Evolutionary conservation across 53 echinoderm and acorn worm genomes (phyloP), one percentile per base, ranked within the genome.

Genomic region (Hippasteria phrygiana): DNA sequence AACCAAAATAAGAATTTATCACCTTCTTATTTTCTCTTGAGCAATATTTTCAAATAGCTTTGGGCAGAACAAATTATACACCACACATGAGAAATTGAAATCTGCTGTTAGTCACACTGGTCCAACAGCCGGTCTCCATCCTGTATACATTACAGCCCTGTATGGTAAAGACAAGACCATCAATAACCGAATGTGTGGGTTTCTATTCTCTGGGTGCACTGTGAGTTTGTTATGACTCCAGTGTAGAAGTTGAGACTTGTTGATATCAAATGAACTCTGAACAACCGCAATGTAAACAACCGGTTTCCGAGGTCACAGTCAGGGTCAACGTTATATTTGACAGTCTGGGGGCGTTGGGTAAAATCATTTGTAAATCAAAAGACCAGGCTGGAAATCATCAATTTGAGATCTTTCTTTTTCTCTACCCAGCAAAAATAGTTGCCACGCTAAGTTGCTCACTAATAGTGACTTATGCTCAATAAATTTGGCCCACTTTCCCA

Each of bases 221-320:
- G 63, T 29, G 41, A 24, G 66, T 43, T 43, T 66, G 83, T 83
- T 83, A 43, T 64, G 83, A 43, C 73, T 45, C 43, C 12, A 46
- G 18, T 27, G 31, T 66, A 29, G 32, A 31, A 64, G 40, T 22
- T 37, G 26, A 79, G 79, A 79, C 62, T 79, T 79, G 79, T 79
- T 55, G 55, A 79, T 85, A 85, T 85, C 85, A 85, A 69, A 85
- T 85, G 85, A 51, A 85, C 85, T 85, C 69, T 69, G 85, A 71
- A 85, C 71, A 85, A 71, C 85, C 69, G 45, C 85, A 85, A 51
- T 70, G 36, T 70, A 51, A 85, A 85, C 69, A 85, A 34, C 46
- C 35, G 16, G 69, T 46, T 85, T 85, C 85, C 85, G 50, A 71
- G 85, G 85, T 85, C 71, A 85, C 18, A 63, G 50, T 39, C 71